Evolutionary conservation across 35 echinoderm and acorn worm species (phyloP), one percentile per base, ranked within the genome.

Genomic region (Apostichopus californicus): DNA sequence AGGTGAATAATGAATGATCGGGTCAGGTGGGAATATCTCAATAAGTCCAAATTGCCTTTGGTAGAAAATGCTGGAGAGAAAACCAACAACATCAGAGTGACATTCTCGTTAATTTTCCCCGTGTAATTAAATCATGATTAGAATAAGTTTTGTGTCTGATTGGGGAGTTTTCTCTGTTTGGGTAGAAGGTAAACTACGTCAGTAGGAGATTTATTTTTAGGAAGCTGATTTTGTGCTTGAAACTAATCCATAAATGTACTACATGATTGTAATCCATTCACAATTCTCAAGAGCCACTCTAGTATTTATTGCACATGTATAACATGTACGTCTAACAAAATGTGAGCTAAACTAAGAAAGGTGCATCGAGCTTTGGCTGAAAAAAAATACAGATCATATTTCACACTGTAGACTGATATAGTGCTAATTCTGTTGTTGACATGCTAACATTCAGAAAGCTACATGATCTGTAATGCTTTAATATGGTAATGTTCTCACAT

Each of bases 1-100:
- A 85, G 57, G 81, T 85, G n/a, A 85, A 85, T 58, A 25, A 6
- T 21, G 81, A 85, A 56, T 58, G 81, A 85, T 85, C n/a, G 23
- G 55, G 55, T 60, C 55, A 58, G 34, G 57, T 21, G 81, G 81
- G 55, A 85, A 85, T 58, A 58, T 85, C 22, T 21, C 54, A 85
- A 60, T 25, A 75, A 85, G 81, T 59, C 55, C 81, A 59, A 46
- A 24, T 75, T 75, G 71, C 71, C 71, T 75, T 75, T 22, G 71
- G 71, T 5, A 20, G 71, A 75, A 60, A 75, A 22, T 75, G 20
- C 17, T 75, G 14, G 15, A 75, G 71, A 75, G 71, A 75, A 75
- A 75, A 75, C 11, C 71, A 75, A 75, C 71, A 75, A 75, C 71
- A 75, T 75, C 71, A 75, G 71, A 75, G 14, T 75, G 71, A 75